phyloP scores from a whole-genome alignment of 92 coral and sea anemone genomes.

The Heliopora coerulea region DNA sequence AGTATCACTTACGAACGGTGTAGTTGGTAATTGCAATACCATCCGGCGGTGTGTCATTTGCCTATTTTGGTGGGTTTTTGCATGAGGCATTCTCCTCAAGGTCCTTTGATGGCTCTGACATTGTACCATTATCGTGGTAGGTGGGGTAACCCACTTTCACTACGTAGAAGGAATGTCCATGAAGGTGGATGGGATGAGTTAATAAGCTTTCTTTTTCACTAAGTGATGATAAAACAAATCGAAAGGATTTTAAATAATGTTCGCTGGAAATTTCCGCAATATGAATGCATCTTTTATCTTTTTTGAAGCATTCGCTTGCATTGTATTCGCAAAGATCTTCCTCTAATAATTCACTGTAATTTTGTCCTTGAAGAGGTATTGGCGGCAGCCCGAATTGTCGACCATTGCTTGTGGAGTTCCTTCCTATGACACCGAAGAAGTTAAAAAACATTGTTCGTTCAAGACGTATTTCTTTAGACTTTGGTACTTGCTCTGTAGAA shows the following conservation, averaged over 20 bases:
- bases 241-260: not conserved
- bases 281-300: slow-evolving; percentile 2
- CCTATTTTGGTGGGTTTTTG: too few relatives aligned
- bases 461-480: slow-evolving; percentile 23
- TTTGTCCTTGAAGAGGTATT: slow-evolving; percentile 50
- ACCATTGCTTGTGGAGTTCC: slow-evolving; percentile 37
- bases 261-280: not conserved
- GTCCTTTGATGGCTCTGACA: not conserved
- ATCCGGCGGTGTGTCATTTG: too few relatives aligned
- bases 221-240: slow-evolving; percentile 21
- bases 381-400: slow-evolving; percentile 45
- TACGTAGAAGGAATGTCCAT: slow-evolving; percentile 22
- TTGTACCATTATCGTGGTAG: not conserved
- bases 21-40: slow-evolving; percentile 40
- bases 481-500: slow-evolving; percentile 33
- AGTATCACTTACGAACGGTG: slow-evolving; percentile 67
- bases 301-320: too few relatives aligned
- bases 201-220: not conserved
- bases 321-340: slow-evolving; percentile 4
- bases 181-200: slow-evolving; percentile 28
- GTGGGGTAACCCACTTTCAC: slow-evolving; percentile 11
- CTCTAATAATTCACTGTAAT: not conserved
- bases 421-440: slow-evolving; percentile 40
- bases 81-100: not conserved
- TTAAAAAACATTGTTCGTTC: slow-evolving; percentile 41